A percentile compares a stretch with the other conserved stretches of the same genome.
Conservation (phyloP, 2,888 invertebrate species). For the Blomia tropicalis region DNA sequence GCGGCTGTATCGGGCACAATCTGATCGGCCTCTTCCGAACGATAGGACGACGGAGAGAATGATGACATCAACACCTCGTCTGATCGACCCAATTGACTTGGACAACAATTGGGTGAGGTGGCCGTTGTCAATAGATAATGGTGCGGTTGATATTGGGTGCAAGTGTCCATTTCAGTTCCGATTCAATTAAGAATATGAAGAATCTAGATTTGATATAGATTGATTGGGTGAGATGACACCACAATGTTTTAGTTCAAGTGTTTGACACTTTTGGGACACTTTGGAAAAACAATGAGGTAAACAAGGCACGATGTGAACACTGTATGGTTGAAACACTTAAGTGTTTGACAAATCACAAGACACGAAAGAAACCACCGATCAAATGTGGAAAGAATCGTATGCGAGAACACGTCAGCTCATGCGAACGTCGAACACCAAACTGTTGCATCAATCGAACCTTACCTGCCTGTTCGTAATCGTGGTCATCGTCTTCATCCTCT, state of each 20-base stretch:
- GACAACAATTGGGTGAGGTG: not conserved
- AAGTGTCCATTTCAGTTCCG: not conserved
- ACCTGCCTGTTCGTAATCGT: too few species aligned
- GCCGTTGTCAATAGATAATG: not conserved
- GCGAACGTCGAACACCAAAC: not conserved
- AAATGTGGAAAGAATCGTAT: too few species aligned
- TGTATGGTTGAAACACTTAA: not conserved
- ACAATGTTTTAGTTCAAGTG: too few species aligned
- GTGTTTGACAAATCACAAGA: not conserved
- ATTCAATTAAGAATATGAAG: too few species aligned
- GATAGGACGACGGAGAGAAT: constrained; percentile 15
- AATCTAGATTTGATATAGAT: too few species aligned
- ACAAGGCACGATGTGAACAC: too few species aligned
- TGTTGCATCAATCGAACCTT: not conserved
- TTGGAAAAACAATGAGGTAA: too few species aligned
- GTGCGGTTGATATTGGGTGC: not conserved
- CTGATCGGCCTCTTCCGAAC: constrained; percentile 27
- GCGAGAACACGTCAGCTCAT: not conserved
- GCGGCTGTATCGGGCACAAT: constrained; percentile 28
- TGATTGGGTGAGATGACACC: too few species aligned
- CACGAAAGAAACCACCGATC: too few species aligned
- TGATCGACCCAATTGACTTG: not conserved
- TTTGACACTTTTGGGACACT: too few species aligned
- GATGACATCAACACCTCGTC: not conserved
- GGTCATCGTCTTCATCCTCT: too few species aligned